phyloP scores from a whole-genome alignment of 2,797 vertebrate genomes.

The Echiichthys vipera region DNA sequence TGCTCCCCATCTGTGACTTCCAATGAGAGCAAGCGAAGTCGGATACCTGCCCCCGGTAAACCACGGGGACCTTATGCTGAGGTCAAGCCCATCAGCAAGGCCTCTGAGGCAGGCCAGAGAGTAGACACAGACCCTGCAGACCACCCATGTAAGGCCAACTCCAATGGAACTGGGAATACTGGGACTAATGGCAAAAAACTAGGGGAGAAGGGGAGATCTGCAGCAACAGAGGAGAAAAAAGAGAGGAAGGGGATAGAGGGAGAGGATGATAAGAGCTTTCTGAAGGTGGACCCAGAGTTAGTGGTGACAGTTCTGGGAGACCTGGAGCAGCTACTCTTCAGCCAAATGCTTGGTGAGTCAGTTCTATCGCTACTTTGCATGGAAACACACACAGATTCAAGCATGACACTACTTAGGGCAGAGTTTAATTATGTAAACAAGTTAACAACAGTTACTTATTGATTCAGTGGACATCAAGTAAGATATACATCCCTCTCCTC shows the following conservation, averaged over 20 bases:
- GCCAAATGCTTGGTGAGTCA: conserved; percentile 95
- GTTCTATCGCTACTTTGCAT: background rate
- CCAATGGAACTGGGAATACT: conserved; percentile 67
- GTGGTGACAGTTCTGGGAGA: conserved; percentile 97
- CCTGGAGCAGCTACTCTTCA: conserved; percentile 97
- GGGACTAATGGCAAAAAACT: conserved; percentile 67
- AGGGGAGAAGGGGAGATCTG: conserved; percentile 63
- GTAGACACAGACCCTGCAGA: conserved; percentile 58
- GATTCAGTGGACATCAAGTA: background rate
- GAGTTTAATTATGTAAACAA: background rate
- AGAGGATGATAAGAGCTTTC: conserved; percentile 92
- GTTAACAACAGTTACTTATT: conserved; percentile 8
- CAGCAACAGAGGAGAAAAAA: conserved; percentile 73
- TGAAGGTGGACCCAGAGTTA: conserved; percentile 97
- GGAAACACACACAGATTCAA: conserved; percentile 13
- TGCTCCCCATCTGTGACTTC: conserved; percentile 80
- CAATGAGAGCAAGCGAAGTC: conserved; percentile 87
- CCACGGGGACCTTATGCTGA: conserved; percentile 94
- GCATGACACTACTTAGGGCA: background rate
- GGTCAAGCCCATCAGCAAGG: conserved; percentile 95
- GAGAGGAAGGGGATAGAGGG: conserved; percentile 79
- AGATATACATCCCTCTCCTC: conserved; percentile 15
- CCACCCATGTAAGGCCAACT: conserved; percentile 82
- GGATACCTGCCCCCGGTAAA: conserved; percentile 85
- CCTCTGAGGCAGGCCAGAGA: conserved; percentile 80